Conservation (phyloP, 2,888 invertebrate genomes). For the Azorinus chamasolen region DNA sequence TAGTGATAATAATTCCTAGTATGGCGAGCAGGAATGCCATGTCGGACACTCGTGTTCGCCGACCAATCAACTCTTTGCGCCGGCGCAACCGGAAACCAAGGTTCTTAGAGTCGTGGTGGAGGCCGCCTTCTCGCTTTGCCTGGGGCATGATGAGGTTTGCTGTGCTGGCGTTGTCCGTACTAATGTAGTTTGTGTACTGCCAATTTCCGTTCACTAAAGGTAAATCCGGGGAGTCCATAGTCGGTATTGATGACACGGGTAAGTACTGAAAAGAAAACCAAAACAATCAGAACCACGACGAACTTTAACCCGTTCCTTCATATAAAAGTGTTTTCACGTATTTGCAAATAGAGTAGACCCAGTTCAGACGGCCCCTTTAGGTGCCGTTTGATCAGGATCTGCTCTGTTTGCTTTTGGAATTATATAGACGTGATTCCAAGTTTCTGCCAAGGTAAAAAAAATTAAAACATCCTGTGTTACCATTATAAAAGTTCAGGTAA, state of each 20-base stretch:
- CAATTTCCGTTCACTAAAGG: constrained; percentile 70
- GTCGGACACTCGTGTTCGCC: constrained; percentile 76
- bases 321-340: too few species aligned
- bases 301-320: too few species aligned
- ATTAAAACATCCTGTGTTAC: too few species aligned
- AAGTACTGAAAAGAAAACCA: constrained; percentile 56
- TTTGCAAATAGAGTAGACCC: too few species aligned
- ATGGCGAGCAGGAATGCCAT: constrained; percentile 74
- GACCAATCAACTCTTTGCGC: constrained; percentile 74
- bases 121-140: constrained; percentile 55
- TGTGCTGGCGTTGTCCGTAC: constrained; percentile 73
- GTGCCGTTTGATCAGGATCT: too few species aligned
- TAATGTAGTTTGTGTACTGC: constrained; percentile 75
- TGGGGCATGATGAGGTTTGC: constrained; percentile 68
- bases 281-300: not conserved
- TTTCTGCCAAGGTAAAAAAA: too few species aligned
- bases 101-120: constrained; percentile 58
- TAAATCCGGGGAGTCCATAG: constrained; percentile 72
- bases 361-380: too few species aligned
- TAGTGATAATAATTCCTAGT: constrained; percentile 72
- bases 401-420: too few species aligned
- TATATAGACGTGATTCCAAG: too few species aligned
- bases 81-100: constrained; percentile 75
- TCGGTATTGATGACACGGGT: constrained; percentile 59
- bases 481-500: too few species aligned